Evolutionary conservation across 2,888 invertebrate species (phyloP), one percentile per base, ranked within the genome.

Genomic region (Eledone cirrhosa): DNA sequence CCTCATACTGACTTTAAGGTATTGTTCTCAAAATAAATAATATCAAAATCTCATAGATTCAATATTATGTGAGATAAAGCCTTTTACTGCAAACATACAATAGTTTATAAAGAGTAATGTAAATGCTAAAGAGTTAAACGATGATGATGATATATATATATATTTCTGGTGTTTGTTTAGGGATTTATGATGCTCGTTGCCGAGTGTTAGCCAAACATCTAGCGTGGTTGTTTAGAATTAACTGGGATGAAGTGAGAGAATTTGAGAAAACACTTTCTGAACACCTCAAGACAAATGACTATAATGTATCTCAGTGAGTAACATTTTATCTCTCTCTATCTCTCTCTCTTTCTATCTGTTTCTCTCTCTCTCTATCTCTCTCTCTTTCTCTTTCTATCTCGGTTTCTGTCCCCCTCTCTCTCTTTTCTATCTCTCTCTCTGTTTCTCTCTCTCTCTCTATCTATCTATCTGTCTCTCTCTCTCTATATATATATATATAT

Each of bases 171-270:
- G 77, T 41, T 24, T 24, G 78, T 88, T 41, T 85, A 93, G 94
- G 94, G 69, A 91, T 91, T 83, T 94, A 94, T 89, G 94, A 94
- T 89, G 92, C 93, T 63, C 89, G 94, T 72, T 92, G 93, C 89
- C 90, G 94, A 81, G 93, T 93, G 41, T 88, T 94, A 72, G 91
- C 93, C 69, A 91, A 92, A 80, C 92, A 93, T 83, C 87, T 93
- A 47, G 90, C 93, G 27, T 92, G 92, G 84, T 89, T 92, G 74
- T 90, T 94, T 74, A 89, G 92, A 53, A 92, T 93, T 22, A 91
- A 92, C 63, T 91, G 92, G 87, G 92, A 92, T 78, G 88, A 91
- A 53, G 91, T 94, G 80, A 93, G 93, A 87, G 91, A 92, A 76
- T 92, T 93, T 83, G 94, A 94, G 87, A 92, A 92, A 82, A 91